Percentiles rank a stretch among this genome's conserved stretches.
Conservation (phyloP, 2,888 invertebrate species). For the Cerceris rybyensis region DNA sequence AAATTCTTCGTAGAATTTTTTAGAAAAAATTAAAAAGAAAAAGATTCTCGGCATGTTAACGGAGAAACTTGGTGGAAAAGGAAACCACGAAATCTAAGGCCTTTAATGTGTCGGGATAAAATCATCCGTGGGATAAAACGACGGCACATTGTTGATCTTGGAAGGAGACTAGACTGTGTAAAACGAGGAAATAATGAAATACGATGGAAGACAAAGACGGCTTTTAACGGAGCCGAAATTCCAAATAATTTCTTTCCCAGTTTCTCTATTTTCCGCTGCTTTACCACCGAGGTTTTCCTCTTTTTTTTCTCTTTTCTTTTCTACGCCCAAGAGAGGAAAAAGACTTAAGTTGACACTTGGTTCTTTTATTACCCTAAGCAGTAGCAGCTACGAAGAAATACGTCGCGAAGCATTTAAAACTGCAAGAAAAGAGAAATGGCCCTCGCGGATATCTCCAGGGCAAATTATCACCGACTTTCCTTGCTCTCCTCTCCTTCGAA, state of each 20-base stretch:
- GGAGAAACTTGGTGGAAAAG: too few relatives aligned
- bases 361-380: slow-evolving; percentile 48
- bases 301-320: background rate
- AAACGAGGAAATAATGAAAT: slow-evolving; percentile 15
- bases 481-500: slow-evolving; percentile 22
- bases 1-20: too few relatives aligned
- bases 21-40: too few relatives aligned
- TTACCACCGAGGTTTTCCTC: background rate
- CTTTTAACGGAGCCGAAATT: background rate
- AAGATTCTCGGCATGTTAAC: too few relatives aligned
- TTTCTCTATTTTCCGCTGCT: background rate
- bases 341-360: slow-evolving; percentile 34
- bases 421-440: slow-evolving; percentile 51
- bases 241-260: slow-evolving; percentile 5
- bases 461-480: slow-evolving; percentile 54
- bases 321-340: slow-evolving; percentile 19
- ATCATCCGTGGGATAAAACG: too few relatives aligned
- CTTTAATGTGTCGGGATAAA: too few relatives aligned
- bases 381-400: slow-evolving; percentile 35
- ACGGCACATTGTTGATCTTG: too few relatives aligned
- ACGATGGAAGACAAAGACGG: slow-evolving; percentile 12
- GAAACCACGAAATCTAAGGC: background rate
- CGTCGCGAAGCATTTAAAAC: slow-evolving; percentile 49
- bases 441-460: slow-evolving; percentile 31
- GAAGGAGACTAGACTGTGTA: background rate